These are phyloP conservation scores for Malacoctenus gilli DNA, from an alignment of 2,797 vertebrate genomes.

Conservation along the genomic window DNA sequence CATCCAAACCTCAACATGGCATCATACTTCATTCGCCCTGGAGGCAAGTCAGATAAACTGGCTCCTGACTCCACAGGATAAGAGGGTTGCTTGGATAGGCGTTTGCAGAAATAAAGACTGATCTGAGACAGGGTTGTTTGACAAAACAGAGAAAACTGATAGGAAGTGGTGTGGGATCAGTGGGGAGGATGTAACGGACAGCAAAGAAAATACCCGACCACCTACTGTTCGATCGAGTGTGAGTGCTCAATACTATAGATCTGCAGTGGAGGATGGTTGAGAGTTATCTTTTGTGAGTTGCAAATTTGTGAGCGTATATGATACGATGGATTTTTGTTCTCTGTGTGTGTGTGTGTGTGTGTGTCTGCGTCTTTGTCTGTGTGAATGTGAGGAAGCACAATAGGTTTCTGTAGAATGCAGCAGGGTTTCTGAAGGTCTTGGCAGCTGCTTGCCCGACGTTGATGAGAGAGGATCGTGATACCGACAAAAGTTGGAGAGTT, in stretches of 20 bases:
- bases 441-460: no score
- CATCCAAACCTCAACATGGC: constrained; percentile 60
- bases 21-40: constrained; percentile 52
- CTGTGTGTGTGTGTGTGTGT: background rate
- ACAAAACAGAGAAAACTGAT: constrained; percentile 58
- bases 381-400: constrained; percentile 2
- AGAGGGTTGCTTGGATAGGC: constrained; percentile 41
- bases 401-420: no score
- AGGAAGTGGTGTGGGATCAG: constrained; percentile 45
- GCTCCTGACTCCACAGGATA: constrained; percentile 44
- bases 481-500: no score
- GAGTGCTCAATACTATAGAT: constrained; percentile 53
- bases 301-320: no score
- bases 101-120: constrained; percentile 41
- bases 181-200: constrained; percentile 35
- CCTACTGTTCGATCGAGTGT: constrained; percentile 41
- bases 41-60: constrained; percentile 58
- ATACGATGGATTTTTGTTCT: background rate
- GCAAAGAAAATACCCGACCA: constrained; percentile 29
- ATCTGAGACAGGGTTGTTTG: constrained; percentile 65
- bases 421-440: no score
- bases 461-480: no score
- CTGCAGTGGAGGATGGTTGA: constrained; percentile 27
- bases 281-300: constrained; percentile 15
- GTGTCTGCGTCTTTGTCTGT: constrained; percentile 5